Evolutionary conservation across 2,113 vertebrate species (phyloP).

Genomic region (Bubo blakistoni): DNA sequence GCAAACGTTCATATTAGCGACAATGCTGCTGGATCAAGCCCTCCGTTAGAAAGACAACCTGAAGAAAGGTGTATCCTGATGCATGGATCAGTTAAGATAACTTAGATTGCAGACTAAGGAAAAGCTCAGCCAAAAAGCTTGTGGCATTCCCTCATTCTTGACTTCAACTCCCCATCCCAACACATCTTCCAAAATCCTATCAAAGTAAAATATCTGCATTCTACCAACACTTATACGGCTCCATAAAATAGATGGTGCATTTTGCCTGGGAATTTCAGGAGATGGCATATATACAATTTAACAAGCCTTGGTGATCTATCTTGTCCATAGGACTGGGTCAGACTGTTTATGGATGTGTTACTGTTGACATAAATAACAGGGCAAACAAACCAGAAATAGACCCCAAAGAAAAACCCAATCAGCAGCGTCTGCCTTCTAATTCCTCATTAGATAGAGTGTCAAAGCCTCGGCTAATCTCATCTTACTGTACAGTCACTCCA

Average conservation of each 20-base stretch:
- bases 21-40: fast-evolving
- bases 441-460: background rate
- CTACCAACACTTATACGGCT: background rate
- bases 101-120: background rate
- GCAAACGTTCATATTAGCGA: fast-evolving
- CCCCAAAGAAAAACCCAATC: background rate
- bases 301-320: background rate
- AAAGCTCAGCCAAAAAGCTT: background rate
- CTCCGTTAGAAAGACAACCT: background rate
- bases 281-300: background rate
- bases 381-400: background rate
- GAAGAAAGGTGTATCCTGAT: background rate
- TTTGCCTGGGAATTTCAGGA: background rate
- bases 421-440: background rate
- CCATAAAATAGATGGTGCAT: fast-evolving
- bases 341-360: background rate
- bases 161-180: background rate
- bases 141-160: background rate
- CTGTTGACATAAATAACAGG: background rate
- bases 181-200: background rate
- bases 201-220: fast-evolving
- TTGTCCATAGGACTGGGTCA: background rate
- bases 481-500: slow-evolving; percentile 3
- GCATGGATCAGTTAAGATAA: background rate
- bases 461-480: background rate